These are phyloP conservation scores for Parotocinclus haroldoi DNA, from an alignment of 2,797 vertebrate species.

Conservation along the genomic window DNA sequence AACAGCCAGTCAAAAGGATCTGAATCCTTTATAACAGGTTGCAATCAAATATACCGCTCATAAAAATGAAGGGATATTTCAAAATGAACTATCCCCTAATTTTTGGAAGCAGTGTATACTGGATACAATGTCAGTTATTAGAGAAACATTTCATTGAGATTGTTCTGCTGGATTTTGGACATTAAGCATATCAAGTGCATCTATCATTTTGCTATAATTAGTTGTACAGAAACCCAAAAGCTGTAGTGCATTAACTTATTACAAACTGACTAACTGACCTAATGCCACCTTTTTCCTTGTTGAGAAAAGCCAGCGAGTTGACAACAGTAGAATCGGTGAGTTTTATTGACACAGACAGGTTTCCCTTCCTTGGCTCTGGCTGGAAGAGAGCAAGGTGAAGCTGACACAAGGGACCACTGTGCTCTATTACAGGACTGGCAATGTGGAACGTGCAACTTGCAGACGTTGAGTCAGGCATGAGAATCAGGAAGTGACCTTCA, in stretches of 20 bases:
- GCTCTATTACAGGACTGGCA: conserved; percentile 74
- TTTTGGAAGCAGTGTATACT: too few relatives aligned
- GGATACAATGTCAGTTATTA: too few relatives aligned
- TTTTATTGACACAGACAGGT: conserved; percentile 70
- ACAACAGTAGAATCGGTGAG: conserved; percentile 58
- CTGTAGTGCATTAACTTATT: not conserved
- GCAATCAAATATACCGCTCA: too few relatives aligned
- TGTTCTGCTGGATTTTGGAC: too few relatives aligned
- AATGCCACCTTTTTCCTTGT: conserved; percentile 43
- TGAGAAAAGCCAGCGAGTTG: conserved; percentile 57
- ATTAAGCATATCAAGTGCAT: too few relatives aligned
- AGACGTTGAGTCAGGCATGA: conserved; percentile 60
- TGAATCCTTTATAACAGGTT: too few relatives aligned
- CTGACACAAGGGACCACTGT: conserved; percentile 67
- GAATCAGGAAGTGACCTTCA: conserved; percentile 77
- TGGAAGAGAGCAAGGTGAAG: conserved; percentile 74
- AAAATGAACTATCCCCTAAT: too few relatives aligned
- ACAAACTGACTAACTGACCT: conserved; percentile 62
- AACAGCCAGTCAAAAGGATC: too few relatives aligned
- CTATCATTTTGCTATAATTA: too few relatives aligned
- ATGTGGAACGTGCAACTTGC: conserved; percentile 74
- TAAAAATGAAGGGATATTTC: too few relatives aligned
- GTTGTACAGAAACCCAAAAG: too few relatives aligned
- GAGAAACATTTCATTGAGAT: too few relatives aligned
- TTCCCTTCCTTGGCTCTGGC: conserved; percentile 60